Evolutionary conservation across 2,113 vertebrate species (phyloP).

Genomic region (Natator depressus): DNA sequence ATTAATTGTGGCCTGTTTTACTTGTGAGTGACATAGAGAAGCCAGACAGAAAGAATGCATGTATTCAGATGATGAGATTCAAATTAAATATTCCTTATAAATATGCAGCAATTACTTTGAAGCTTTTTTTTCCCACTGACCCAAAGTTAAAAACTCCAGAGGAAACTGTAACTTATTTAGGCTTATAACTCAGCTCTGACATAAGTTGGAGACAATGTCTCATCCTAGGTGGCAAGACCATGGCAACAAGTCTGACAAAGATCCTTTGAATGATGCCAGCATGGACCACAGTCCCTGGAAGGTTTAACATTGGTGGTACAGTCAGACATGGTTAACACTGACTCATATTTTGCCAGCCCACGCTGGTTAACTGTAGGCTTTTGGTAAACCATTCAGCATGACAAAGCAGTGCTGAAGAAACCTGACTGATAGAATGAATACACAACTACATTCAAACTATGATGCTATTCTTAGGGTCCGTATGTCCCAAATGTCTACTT

Average conservation of each 20-base stretch:
- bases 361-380: slow-evolving; percentile 43
- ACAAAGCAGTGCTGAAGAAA: slow-evolving; percentile 7
- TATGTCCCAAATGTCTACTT: background rate
- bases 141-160: background rate
- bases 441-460: background rate
- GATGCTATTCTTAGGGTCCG: slow-evolving; percentile 29
- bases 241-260: slow-evolving; percentile 33
- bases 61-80: background rate
- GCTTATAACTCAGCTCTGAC: background rate
- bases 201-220: slow-evolving; percentile 12
- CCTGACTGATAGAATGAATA: background rate
- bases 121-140: background rate
- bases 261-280: background rate
- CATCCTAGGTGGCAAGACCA: slow-evolving; percentile 13
- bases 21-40: background rate
- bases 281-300: background rate
- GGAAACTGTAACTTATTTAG: background rate
- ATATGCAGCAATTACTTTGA: background rate
- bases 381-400: slow-evolving; percentile 14
- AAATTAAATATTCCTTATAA: background rate
- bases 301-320: slow-evolving; percentile 1
- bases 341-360: slow-evolving; percentile 51
- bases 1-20: slow-evolving; percentile 7
- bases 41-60: background rate
- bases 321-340: slow-evolving; percentile 25